These are phyloP conservation scores for Dichetophora obliterata DNA, from an alignment of 2,888 invertebrate genomes.

Conservation along the genomic window DNA sequence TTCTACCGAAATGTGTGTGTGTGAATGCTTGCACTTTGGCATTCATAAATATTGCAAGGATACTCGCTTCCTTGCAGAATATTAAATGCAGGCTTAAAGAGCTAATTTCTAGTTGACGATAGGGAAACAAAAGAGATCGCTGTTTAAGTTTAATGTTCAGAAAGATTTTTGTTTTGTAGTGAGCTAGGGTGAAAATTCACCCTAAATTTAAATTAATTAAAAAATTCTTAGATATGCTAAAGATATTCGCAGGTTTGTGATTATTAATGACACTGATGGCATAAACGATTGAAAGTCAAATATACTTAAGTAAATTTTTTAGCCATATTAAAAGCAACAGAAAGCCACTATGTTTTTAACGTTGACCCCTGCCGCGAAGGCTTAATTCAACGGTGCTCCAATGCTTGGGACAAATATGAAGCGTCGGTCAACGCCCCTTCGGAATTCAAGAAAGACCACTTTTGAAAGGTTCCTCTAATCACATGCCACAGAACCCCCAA, in stretches of 20 bases:
- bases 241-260: not conserved
- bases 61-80: constrained; percentile 12
- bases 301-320: not conserved
- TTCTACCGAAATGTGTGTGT: not conserved
- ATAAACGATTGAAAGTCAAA: not conserved
- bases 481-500: too few relatives aligned
- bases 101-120: not conserved
- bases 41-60: constrained; percentile 29
- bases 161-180: not conserved
- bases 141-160: not conserved
- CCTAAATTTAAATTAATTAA: not conserved
- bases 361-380: too few relatives aligned
- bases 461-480: too few relatives aligned
- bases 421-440: too few relatives aligned
- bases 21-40: not conserved
- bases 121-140: not conserved
- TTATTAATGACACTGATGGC: not conserved
- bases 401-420: too few relatives aligned
- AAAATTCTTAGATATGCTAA: not conserved
- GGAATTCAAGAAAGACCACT: too few relatives aligned
- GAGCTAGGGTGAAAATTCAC: too few relatives aligned
- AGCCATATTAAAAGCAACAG: too few relatives aligned
- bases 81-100: constrained; percentile 14
- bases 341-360: too few relatives aligned
- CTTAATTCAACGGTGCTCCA: too few relatives aligned